Percentiles rank a stretch among this genome's conserved stretches.
These are phyloP conservation scores for Ariolimax columbianus DNA, from an alignment of 2,888 invertebrate species.

Conservation along the genomic window DNA sequence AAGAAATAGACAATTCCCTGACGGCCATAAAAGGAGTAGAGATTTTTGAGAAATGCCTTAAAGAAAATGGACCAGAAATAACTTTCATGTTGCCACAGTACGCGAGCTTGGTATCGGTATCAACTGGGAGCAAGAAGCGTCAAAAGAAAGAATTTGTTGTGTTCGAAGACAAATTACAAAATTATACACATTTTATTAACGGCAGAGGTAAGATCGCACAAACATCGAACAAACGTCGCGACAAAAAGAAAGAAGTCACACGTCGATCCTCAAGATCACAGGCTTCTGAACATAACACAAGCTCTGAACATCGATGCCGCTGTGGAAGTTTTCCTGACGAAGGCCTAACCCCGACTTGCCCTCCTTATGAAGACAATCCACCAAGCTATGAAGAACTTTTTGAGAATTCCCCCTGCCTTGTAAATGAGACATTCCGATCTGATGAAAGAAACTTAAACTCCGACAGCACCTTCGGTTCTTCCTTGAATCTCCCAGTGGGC, in stretches of 20 bases:
- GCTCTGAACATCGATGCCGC: background rate
- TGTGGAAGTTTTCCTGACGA: background rate
- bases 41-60: background rate
- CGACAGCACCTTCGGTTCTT: background rate
- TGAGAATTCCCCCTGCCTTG: background rate
- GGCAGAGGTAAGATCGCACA: background rate
- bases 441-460: background rate
- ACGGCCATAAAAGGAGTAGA: background rate
- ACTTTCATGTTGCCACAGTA: background rate
- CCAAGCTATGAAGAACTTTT: slow-evolving; percentile 32
- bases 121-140: background rate
- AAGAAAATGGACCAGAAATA: background rate
- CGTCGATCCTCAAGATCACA: background rate
- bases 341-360: background rate
- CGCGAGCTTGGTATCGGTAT: background rate
- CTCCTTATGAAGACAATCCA: background rate
- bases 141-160: background rate
- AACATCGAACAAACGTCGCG: too few species aligned
- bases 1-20: background rate
- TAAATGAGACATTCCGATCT: background rate
- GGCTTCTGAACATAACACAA: too few species aligned
- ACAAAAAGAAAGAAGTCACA: background rate
- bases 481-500: background rate
- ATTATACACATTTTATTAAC: background rate
- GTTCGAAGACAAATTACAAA: slow-evolving; percentile 21